These are phyloP conservation scores for Eleutherodactylus coqui DNA, from an alignment of 2,797 vertebrate genomes.

Conservation along the genomic window DNA sequence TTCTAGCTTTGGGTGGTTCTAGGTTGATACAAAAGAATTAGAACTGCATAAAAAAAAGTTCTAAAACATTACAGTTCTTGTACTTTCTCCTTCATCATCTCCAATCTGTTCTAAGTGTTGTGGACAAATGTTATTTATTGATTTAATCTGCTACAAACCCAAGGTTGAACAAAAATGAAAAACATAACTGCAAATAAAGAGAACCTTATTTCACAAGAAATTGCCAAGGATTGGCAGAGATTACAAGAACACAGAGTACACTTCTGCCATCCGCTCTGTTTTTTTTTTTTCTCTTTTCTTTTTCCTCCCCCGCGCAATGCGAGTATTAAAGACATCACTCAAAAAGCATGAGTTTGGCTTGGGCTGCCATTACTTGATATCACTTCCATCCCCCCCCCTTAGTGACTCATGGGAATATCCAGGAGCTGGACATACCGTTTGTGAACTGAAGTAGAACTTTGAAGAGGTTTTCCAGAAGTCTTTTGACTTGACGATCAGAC, in stretches of 20 bases:
- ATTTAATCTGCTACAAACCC: not conserved
- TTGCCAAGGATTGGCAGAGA: constrained; percentile 31
- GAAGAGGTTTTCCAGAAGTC: not conserved
- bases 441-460: not conserved
- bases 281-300: too few species aligned
- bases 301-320: constrained; percentile 8
- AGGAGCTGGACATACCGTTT: not conserved
- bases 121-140: constrained; percentile 12
- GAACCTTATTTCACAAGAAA: not conserved
- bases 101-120: constrained; percentile 6
- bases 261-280: constrained; percentile 12
- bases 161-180: too few species aligned
- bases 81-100: not conserved
- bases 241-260: constrained; percentile 29
- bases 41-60: not conserved
- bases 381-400: not conserved
- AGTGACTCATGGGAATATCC: not conserved
- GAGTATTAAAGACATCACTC: not conserved
- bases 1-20: not conserved
- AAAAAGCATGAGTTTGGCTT: constrained; percentile 1
- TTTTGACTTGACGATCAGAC: not conserved
- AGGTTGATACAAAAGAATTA: not conserved
- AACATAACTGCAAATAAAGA: not conserved
- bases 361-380: not conserved
- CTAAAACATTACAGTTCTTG: not conserved